These are phyloP conservation scores for Bettongia penicillata DNA, from an alignment of 2,113 vertebrate species.

Conservation along the genomic window DNA sequence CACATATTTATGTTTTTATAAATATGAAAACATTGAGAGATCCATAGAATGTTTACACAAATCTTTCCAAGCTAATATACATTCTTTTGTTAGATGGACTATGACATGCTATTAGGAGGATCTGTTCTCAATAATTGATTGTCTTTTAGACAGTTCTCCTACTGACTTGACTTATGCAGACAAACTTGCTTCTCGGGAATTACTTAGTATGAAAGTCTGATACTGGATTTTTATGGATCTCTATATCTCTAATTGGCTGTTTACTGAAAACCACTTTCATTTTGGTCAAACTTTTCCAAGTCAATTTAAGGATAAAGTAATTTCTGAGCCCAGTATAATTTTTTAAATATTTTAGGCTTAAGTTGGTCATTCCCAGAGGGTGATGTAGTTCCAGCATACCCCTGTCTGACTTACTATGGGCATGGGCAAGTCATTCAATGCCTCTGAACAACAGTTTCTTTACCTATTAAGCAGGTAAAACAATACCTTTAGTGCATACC, in stretches of 20 bases:
- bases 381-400: neutral
- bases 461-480: neutral
- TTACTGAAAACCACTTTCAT: constrained; percentile 54
- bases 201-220: neutral
- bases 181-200: constrained; percentile 32
- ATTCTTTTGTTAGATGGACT: neutral
- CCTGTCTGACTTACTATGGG: neutral
- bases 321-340: constrained; percentile 6
- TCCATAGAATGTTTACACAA: neutral
- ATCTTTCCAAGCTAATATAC: neutral
- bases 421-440: neutral
- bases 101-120: neutral
- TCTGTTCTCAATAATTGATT: constrained; percentile 24
- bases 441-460: neutral
- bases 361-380: neutral
- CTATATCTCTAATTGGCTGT: constrained; percentile 41
- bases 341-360: constrained; percentile 18
- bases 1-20: neutral
- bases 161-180: constrained; percentile 20
- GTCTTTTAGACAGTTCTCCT: neutral
- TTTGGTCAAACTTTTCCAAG: constrained; percentile 47
- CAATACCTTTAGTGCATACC: neutral
- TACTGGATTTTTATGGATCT: neutral
- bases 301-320: constrained; percentile 44
- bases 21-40: neutral